Conservation (phyloP, 1,140 invertebrate species). For the Pogonognathellus flavescens region DNA sequence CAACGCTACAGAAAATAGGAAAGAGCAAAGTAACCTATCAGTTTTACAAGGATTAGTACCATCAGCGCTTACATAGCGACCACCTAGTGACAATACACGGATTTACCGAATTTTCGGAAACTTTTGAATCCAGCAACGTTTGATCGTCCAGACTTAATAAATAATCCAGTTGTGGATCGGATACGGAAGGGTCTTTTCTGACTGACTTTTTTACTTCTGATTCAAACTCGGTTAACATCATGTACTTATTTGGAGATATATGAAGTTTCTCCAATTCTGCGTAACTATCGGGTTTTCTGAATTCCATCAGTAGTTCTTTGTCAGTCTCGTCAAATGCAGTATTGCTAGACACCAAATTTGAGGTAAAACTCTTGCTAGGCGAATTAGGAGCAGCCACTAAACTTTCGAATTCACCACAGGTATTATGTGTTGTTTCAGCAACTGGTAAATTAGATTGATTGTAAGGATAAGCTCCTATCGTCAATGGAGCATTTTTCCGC, state of each 20-base stretch:
- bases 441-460: background rate
- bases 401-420: constrained; percentile 57
- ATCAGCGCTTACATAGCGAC: too few species aligned
- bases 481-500: constrained; percentile 51
- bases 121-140: background rate
- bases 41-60: too few species aligned
- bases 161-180: background rate
- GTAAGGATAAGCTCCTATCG: constrained; percentile 4
- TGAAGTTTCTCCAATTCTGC: background rate
- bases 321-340: background rate
- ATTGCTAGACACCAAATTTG: background rate
- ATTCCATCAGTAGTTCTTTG: background rate
- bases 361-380: background rate
- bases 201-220: constrained; percentile 7
- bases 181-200: background rate
- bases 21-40: too few species aligned
- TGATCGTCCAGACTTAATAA: constrained; percentile 9
- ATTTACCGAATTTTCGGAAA: background rate
- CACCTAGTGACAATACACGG: too few species aligned
- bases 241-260: background rate
- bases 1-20: too few species aligned
- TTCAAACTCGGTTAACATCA: constrained; percentile 58
- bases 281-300: background rate
- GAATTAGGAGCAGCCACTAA: constrained; percentile 49
- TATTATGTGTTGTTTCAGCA: background rate